These are phyloP conservation scores for Spodoptera littoralis DNA, from an alignment of 2,888 invertebrate species.

Conservation along the genomic window DNA sequence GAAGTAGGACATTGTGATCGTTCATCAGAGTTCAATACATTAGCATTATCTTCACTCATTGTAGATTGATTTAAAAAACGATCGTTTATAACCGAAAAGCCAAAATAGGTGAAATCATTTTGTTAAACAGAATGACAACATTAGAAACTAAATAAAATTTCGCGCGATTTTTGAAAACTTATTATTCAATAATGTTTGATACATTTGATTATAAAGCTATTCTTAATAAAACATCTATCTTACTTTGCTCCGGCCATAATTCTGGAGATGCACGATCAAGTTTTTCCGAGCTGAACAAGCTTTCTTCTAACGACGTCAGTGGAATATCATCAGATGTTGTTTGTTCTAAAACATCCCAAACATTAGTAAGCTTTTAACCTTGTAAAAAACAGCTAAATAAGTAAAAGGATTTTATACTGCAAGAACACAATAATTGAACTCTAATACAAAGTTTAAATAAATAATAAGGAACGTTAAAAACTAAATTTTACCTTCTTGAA, in stretches of 20 bases:
- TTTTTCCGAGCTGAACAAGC: slow-evolving; percentile 96
- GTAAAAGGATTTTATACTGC: background rate
- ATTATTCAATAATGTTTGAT: slow-evolving; percentile 6
- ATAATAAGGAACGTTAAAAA: slow-evolving; percentile 1
- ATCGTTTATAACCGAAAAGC: slow-evolving; percentile 81
- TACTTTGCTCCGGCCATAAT: slow-evolving; percentile 98
- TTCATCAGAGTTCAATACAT: slow-evolving; percentile 68
- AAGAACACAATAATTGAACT: slow-evolving; percentile 4
- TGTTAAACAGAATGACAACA: slow-evolving; percentile 79
- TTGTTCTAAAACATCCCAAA: slow-evolving; percentile 74
- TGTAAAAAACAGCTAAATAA: background rate
- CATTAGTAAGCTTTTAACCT: background rate
- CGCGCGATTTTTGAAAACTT: slow-evolving; percentile 83
- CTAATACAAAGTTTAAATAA: background rate
- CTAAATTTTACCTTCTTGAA: slow-evolving; percentile 88
- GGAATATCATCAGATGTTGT: slow-evolving; percentile 85
- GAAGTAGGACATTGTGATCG: slow-evolving; percentile 74
- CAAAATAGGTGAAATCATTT: slow-evolving; percentile 62
- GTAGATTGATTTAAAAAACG: slow-evolving; percentile 74
- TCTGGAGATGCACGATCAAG: slow-evolving; percentile 98
- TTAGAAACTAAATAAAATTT: slow-evolving; percentile 68
- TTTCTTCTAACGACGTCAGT: slow-evolving; percentile 90
- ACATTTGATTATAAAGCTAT: background rate
- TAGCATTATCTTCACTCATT: slow-evolving; percentile 75
- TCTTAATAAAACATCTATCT: slow-evolving; percentile 69